Evolutionary conservation across 2,797 vertebrate genomes (phyloP).

Genomic region (Florisuga fusca): DNA sequence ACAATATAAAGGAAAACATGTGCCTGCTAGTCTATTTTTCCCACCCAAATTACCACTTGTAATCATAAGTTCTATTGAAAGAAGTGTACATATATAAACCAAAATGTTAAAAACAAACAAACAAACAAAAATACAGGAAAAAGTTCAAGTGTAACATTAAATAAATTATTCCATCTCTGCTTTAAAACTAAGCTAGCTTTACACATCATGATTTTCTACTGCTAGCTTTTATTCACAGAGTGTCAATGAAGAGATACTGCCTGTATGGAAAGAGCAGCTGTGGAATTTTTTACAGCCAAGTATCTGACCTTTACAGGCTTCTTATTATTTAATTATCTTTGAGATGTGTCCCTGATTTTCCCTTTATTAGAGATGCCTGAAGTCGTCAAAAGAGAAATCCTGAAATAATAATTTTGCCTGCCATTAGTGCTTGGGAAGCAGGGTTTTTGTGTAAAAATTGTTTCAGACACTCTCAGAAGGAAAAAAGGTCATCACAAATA

Average conservation of each 20-base stretch:
- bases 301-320: slow-evolving; percentile 51
- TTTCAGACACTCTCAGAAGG: slow-evolving; percentile 2
- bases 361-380: background rate
- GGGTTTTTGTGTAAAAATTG: background rate
- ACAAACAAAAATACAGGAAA: background rate
- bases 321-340: slow-evolving; percentile 55
- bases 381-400: background rate
- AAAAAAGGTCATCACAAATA: slow-evolving; percentile 35
- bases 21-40: background rate
- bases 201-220: background rate
- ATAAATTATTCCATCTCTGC: background rate
- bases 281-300: slow-evolving; percentile 18
- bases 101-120: background rate
- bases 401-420: slow-evolving; percentile 51
- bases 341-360: slow-evolving; percentile 30
- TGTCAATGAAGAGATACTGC: background rate
- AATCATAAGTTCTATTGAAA: background rate
- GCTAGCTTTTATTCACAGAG: background rate
- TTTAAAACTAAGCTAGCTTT: slow-evolving; percentile 6
- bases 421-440: background rate
- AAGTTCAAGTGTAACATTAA: background rate
- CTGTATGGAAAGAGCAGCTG: background rate
- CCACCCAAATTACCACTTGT: background rate
- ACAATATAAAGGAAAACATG: background rate
- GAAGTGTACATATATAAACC: background rate